These are phyloP conservation scores for Atopsyche davidsoni DNA, from an alignment of 1,140 invertebrate species.

Conservation along the genomic window DNA sequence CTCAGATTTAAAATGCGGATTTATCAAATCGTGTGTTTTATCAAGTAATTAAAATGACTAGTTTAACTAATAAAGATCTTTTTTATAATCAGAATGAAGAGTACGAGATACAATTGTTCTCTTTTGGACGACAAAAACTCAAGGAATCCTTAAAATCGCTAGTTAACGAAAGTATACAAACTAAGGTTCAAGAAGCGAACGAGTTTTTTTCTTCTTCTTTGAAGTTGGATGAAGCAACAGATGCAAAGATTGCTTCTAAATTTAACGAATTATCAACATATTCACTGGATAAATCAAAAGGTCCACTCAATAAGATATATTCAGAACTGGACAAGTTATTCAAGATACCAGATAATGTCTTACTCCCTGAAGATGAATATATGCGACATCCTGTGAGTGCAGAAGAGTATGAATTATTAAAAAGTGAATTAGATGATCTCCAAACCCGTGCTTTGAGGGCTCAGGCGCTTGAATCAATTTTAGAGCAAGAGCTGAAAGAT, in stretches of 20 bases:
- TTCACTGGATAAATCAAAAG: slow-evolving; percentile 8
- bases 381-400: slow-evolving; percentile 1
- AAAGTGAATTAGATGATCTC: slow-evolving; percentile 5
- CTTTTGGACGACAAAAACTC: slow-evolving; percentile 12
- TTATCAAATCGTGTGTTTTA: too few species aligned
- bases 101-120: slow-evolving; percentile 17
- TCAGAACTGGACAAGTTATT: slow-evolving; percentile 11
- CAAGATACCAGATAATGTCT: slow-evolving; percentile 13
- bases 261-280: slow-evolving; percentile 8
- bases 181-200: slow-evolving; percentile 7
- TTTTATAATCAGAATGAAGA: too few species aligned
- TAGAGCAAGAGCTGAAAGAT: slow-evolving; percentile 2
- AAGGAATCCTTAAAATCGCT: slow-evolving; percentile 13
- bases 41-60: too few species aligned
- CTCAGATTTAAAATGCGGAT: too few species aligned
- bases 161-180: slow-evolving; percentile 11
- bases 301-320: background rate
- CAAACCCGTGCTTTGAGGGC: background rate
- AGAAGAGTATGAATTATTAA: slow-evolving; percentile 12
- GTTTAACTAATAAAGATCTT: too few species aligned
- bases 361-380: slow-evolving; percentile 8
- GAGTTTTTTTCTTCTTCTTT: slow-evolving; percentile 8
- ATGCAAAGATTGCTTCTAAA: slow-evolving; percentile 10
- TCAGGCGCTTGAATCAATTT: background rate
- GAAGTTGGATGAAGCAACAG: background rate